phyloP scores from a whole-genome alignment of 1,140 invertebrate species.

The Antheraea pernyi region DNA sequence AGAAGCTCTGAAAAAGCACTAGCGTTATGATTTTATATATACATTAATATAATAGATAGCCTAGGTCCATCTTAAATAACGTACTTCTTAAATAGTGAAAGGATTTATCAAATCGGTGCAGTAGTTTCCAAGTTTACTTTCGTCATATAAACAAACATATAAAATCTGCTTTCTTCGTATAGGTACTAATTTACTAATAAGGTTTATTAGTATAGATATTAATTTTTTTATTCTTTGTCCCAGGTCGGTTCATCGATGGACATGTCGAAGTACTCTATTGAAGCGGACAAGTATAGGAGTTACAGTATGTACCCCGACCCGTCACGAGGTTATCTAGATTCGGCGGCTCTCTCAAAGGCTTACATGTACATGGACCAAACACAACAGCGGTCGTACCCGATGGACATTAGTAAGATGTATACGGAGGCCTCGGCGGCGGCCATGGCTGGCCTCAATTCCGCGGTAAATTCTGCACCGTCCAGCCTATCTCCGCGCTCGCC shows the following conservation, averaged over 20 bases:
- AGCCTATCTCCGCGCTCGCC: constrained; percentile 80
- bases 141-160: no score
- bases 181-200: no score
- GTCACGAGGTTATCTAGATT: constrained; percentile 86
- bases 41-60: no score
- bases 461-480: constrained; percentile 59
- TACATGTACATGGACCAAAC: constrained; percentile 90
- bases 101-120: no score
- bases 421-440: constrained; percentile 71
- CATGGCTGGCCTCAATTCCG: constrained; percentile 65
- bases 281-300: constrained; percentile 87
- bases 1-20: no score
- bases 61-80: no score
- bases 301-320: constrained; percentile 86
- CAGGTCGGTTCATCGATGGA: constrained; percentile 88
- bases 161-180: no score
- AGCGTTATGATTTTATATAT: no score
- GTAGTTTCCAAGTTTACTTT: no score
- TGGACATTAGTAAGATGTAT: constrained; percentile 87
- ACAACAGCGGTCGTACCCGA: constrained; percentile 79
- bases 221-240: constrained; percentile 28
- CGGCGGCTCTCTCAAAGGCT: constrained; percentile 87
- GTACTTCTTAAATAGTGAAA: no score
- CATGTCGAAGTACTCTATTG: constrained; percentile 87
- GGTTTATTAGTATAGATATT: no score